These are phyloP conservation scores for Cylloceria caligata DNA, from an alignment of 2,888 invertebrate genomes.

Conservation along the genomic window DNA sequence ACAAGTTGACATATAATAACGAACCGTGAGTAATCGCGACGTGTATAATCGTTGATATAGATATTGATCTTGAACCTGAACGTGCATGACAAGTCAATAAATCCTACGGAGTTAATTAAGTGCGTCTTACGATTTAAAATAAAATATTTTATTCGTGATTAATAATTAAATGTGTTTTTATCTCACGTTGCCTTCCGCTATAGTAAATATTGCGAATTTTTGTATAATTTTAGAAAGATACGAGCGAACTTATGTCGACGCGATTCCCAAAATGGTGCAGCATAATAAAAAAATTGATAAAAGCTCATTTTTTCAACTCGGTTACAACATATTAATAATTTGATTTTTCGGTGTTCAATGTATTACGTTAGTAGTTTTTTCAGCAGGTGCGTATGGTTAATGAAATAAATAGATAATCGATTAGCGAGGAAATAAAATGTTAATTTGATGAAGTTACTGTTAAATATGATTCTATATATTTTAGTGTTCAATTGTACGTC, in stretches of 20 bases:
- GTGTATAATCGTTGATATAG: conserved; percentile 1
- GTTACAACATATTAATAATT: not conserved
- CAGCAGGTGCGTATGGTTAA: not conserved
- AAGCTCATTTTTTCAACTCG: not conserved
- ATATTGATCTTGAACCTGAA: conserved; percentile 44
- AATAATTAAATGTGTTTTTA: too few species aligned
- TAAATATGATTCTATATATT: too few species aligned
- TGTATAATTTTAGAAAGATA: too few species aligned
- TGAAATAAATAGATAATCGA: not conserved
- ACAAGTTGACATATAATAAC: conserved; percentile 18
- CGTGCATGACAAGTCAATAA: not conserved
- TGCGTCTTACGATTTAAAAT: not conserved
- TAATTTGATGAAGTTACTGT: too few species aligned
- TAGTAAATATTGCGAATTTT: too few species aligned
- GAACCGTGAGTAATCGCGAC: conserved; percentile 14
- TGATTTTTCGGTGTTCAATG: not conserved
- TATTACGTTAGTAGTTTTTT: not conserved
- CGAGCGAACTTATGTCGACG: too few species aligned
- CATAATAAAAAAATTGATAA: not conserved
- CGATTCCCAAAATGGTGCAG: not conserved
- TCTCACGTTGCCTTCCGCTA: too few species aligned
- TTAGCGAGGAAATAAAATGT: not conserved
- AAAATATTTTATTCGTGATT: too few species aligned
- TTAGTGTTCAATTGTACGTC: too few species aligned
- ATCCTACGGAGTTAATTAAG: not conserved